Evolutionary conservation across 2,113 vertebrate genomes (phyloP), one percentile per base, ranked within the genome.

Genomic region (Mesoclemmys tuberculata): DNA sequence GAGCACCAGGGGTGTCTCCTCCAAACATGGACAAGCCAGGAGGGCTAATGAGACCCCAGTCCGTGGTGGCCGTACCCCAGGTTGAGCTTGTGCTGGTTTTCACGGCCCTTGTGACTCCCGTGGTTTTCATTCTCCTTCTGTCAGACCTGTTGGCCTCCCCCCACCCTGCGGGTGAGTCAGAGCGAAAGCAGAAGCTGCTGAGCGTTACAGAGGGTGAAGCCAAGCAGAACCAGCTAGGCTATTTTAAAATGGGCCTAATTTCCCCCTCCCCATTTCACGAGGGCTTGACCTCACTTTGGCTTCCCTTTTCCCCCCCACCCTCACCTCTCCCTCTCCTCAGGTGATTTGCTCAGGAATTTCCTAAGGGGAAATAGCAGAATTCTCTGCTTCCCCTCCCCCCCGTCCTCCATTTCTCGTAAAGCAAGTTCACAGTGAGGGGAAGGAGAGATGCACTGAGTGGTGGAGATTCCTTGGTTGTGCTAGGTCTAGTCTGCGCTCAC

Each of bases 131-230:
- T 71, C 49, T 58, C 58, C 75, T 51, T 51, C 44, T n/a, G 41
- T 84, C 38, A 78, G 71, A 77, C 55, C 48, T 79, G n/a, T 56
- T 87, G 14, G 24, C 71, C 29, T 71, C 56, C 87, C 90, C 90
- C 82, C 4, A 10, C 21, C 94, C 41, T 46, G 22, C 58, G 80
- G 85, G 75, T 98, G 98, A 98, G 96, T 98, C 98, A 98, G 93
- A 98, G 78, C 0, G 97, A 98, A 98, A 98, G 98, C 98, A 98
- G 98, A 98, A 98, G 98, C 97, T 97, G 97, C 94, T 97, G 55
- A 1, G 87, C 44, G 0, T 48, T 93, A 93, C 84, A 0, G 82
- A 85, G 94, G 97, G 96, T 81, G 98, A 98, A 98, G 97, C 82
- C 96, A 97, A 97, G 98, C 98, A 98, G 97, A 98, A 98, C 98